phyloP scores from a whole-genome alignment of 2,797 vertebrate species.

The Danio aesculapii region DNA sequence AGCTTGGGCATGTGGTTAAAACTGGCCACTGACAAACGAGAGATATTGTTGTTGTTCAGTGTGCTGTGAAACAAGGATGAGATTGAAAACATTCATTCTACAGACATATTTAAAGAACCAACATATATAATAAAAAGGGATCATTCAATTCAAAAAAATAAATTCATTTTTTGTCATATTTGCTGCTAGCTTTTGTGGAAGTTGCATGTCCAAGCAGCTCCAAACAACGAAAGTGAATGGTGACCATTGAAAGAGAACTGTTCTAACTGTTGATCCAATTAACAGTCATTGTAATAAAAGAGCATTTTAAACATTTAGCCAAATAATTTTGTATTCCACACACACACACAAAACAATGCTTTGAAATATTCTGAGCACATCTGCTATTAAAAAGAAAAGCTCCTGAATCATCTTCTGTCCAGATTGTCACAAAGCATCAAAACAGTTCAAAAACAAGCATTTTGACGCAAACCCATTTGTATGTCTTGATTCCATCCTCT shows the following conservation, averaged over 20 bases:
- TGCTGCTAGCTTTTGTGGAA: not conserved
- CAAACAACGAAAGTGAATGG: not conserved
- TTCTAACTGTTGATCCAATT: not conserved
- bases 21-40: slow-evolving; percentile 94
- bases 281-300: not conserved
- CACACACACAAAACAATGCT: not conserved
- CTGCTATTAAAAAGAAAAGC: not conserved
- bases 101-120: not conserved
- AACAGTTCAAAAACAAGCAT: slow-evolving; percentile 39
- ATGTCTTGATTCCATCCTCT: slow-evolving; percentile 37
- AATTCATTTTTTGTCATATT: not conserved
- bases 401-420: not conserved
- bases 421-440: slow-evolving; percentile 25
- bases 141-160: too few species aligned
- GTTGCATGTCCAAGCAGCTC: not conserved
- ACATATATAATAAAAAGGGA: not conserved
- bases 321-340: not conserved
- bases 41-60: slow-evolving; percentile 99
- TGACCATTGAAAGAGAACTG: not conserved
- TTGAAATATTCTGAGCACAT: not conserved
- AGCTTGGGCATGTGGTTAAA: slow-evolving; percentile 99
- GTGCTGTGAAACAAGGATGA: slow-evolving; percentile 80
- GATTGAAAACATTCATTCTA: slow-evolving; percentile 8
- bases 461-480: slow-evolving; percentile 52
- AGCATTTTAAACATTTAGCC: not conserved